phyloP scores from a whole-genome alignment of 1,140 invertebrate genomes.

The Pseudomyrmex concolor region DNA sequence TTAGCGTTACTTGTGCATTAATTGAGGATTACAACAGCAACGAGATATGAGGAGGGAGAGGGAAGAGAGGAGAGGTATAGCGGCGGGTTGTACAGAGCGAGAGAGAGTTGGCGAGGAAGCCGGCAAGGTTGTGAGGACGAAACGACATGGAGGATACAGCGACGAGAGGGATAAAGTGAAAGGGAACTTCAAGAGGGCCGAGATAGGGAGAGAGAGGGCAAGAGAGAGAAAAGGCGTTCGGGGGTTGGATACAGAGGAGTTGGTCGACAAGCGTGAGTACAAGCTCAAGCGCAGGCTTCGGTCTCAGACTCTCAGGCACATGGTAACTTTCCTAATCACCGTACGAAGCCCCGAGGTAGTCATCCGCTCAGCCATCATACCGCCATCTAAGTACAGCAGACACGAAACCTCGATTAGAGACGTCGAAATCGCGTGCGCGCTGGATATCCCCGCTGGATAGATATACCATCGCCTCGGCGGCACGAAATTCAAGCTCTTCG shows the following conservation, averaged over 20 bases:
- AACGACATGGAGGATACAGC: constrained; percentile 13
- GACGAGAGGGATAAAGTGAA: not conserved
- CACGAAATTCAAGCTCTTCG: constrained; percentile 29
- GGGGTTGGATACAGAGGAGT: constrained; percentile 57
- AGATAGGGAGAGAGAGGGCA: constrained; percentile 6
- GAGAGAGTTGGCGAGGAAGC: constrained; percentile 28
- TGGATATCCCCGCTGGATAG: constrained; percentile 36
- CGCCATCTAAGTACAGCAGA: constrained; percentile 71
- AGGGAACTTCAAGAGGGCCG: not conserved
- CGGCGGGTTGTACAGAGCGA: constrained; percentile 41
- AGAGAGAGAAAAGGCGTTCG: constrained; percentile 1
- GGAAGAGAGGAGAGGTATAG: not conserved
- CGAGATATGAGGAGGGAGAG: constrained; percentile 59
- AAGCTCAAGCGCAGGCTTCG: constrained; percentile 58
- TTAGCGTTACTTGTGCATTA: constrained; percentile 78
- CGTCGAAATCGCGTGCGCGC: constrained; percentile 73
- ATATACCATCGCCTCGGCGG: not conserved
- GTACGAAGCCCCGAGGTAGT: constrained; percentile 75
- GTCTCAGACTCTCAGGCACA: constrained; percentile 69
- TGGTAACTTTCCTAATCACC: constrained; percentile 78
- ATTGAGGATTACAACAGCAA: constrained; percentile 77
- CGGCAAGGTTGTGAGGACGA: constrained; percentile 22
- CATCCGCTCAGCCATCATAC: constrained; percentile 71
- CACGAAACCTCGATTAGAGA: constrained; percentile 79
- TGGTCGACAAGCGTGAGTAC: constrained; percentile 68